Evolutionary conservation across 1,140 invertebrate species (phyloP).

Genomic region (Drosophila ercepeae): DNA sequence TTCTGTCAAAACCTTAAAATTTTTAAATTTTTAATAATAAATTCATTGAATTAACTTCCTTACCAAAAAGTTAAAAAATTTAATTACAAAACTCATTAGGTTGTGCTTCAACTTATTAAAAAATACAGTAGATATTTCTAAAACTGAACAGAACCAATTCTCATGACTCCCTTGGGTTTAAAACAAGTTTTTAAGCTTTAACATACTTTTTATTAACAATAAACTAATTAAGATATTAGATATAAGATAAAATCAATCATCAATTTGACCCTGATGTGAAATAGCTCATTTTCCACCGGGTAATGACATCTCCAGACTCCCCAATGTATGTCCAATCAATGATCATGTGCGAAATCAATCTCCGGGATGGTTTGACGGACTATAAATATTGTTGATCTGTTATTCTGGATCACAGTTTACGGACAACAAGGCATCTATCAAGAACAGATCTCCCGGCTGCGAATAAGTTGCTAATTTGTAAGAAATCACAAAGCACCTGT

Average conservation of each 20-base stretch:
- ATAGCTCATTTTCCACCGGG: slow-evolving; percentile 29
- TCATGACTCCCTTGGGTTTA: no score
- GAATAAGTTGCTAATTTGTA: slow-evolving; percentile 61
- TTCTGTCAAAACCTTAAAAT: neutral
- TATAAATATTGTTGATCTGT: slow-evolving; percentile 59
- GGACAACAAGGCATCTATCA: slow-evolving; percentile 44
- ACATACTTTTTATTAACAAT: neutral
- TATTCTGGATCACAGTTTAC: slow-evolving; percentile 48
- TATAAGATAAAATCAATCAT: neutral
- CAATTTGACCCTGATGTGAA: slow-evolving; percentile 42
- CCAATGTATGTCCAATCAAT: slow-evolving; percentile 66
- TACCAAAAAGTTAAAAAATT: slow-evolving; percentile 30
- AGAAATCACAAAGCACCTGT: slow-evolving; percentile 13
- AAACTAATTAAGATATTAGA: no score
- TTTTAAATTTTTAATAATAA: slow-evolving; percentile 42
- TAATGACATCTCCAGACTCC: slow-evolving; percentile 60
- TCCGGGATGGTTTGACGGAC: slow-evolving; percentile 37
- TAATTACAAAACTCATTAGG: slow-evolving; percentile 42
- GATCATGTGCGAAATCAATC: slow-evolving; percentile 74
- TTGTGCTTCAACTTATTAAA: slow-evolving; percentile 41
- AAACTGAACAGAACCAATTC: neutral
- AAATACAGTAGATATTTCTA: slow-evolving; percentile 5
- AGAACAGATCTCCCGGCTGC: slow-evolving; percentile 18
- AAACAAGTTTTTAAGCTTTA: neutral
- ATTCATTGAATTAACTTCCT: slow-evolving; percentile 24